A percentile compares a stretch with the other conserved stretches of the same genome.
Conservation (phyloP, 2,113 vertebrate genomes). For the Nothoprocta pentlandii region DNA sequence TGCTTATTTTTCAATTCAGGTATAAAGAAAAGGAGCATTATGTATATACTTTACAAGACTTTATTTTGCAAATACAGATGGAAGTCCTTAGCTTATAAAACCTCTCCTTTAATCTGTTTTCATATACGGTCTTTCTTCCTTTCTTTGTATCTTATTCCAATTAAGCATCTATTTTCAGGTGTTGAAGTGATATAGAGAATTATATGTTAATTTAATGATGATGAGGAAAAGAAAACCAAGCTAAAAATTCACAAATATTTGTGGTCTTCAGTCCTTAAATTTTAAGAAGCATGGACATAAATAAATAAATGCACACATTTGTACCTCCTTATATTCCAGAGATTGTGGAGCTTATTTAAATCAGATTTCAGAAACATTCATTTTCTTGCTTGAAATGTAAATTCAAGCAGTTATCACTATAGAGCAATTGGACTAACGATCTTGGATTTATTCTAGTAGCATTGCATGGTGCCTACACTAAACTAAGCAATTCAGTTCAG, state of each 20-base stretch:
- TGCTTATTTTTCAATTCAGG: background rate
- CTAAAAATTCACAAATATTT: background rate
- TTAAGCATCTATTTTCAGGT: background rate
- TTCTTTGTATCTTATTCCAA: background rate
- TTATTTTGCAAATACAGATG: background rate
- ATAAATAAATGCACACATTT: background rate
- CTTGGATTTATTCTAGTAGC: background rate
- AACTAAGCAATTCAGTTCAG: background rate
- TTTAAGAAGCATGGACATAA: too few species aligned
- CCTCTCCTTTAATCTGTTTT: background rate
- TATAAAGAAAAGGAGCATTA: background rate
- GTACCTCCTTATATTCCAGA: background rate
- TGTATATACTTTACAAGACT: background rate
- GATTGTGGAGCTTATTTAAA: background rate
- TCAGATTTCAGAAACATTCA: background rate
- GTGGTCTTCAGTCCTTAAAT: background rate
- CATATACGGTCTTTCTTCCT: background rate
- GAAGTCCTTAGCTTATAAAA: background rate
- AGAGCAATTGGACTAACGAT: slow-evolving; percentile 2
- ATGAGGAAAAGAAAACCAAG: background rate
- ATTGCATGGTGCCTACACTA: background rate
- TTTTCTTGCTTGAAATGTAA: background rate
- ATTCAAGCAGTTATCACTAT: background rate
- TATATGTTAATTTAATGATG: background rate
- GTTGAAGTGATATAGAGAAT: background rate